phyloP scores from a whole-genome alignment of 2,888 invertebrate species.

The Cheilosia impressa region DNA sequence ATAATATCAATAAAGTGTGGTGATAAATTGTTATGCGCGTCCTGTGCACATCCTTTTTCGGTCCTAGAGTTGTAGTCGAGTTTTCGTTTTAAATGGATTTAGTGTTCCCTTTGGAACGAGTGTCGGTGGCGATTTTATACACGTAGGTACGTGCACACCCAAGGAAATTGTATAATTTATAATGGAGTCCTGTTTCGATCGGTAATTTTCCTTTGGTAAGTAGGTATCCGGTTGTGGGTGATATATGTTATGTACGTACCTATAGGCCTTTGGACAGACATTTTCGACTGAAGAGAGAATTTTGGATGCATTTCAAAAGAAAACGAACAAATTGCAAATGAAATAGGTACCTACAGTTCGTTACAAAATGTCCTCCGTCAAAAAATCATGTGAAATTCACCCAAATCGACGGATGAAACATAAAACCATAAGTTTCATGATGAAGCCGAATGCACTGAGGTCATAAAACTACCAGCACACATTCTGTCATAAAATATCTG shows the following conservation, averaged over 20 bases:
- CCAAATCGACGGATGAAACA: too few species aligned
- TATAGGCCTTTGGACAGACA: not conserved
- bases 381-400: too few species aligned
- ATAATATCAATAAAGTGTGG: slow-evolving; percentile 57
- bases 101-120: not conserved
- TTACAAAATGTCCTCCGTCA: too few species aligned
- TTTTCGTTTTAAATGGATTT: slow-evolving; percentile 55
- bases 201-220: slow-evolving; percentile 1
- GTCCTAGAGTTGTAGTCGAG: slow-evolving; percentile 50
- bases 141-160: slow-evolving; percentile 13
- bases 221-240: slow-evolving; percentile 29
- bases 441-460: slow-evolving; percentile 3
- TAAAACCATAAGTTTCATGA: too few species aligned
- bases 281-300: not conserved
- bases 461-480: slow-evolving; percentile 56
- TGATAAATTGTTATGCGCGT: slow-evolving; percentile 70
- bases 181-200: not conserved
- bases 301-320: too few species aligned
- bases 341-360: too few species aligned
- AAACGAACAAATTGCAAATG: too few species aligned
- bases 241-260: not conserved
- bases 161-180: slow-evolving; percentile 44
- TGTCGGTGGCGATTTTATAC: slow-evolving; percentile 10
- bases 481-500: slow-evolving; percentile 62
- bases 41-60: slow-evolving; percentile 66